Evolutionary conservation across 2,113 vertebrate species (phyloP).

Genomic region (Rhinopithecus roxellana): DNA sequence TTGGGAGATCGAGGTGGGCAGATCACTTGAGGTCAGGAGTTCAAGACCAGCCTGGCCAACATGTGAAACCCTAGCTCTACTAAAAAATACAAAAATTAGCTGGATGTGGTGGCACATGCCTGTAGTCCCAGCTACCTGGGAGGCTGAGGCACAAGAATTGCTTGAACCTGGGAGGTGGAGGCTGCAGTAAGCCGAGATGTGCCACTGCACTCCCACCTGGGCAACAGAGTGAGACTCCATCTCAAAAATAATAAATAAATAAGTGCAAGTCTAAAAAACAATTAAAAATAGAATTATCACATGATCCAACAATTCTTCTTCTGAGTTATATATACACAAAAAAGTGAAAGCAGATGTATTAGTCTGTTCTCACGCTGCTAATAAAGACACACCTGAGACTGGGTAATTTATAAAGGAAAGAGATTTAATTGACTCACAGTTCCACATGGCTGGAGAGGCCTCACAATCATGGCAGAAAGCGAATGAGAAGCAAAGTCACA

Average conservation of each 20-base stretch:
- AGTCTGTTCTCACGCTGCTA: too few species aligned
- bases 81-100: neutral
- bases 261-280: neutral
- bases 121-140: neutral
- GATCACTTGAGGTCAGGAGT: neutral
- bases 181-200: neutral
- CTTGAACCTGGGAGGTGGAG: neutral
- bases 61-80: neutral
- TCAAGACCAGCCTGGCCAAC: neutral
- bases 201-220: neutral
- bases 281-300: neutral
- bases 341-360: neutral
- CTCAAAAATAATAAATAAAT: neutral
- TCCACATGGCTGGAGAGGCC: too few species aligned
- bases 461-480: too few species aligned
- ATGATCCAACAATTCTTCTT: neutral
- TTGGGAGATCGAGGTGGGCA: neutral
- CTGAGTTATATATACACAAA: neutral
- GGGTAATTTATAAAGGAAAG: too few species aligned
- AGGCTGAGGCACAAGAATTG: neutral
- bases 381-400: too few species aligned
- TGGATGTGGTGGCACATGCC: neutral
- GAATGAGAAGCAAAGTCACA: too few species aligned
- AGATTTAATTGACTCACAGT: too few species aligned
- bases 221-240: neutral